Evolutionary conservation across 2,888 invertebrate species (phyloP).

Genomic region (Philereme transversata): DNA sequence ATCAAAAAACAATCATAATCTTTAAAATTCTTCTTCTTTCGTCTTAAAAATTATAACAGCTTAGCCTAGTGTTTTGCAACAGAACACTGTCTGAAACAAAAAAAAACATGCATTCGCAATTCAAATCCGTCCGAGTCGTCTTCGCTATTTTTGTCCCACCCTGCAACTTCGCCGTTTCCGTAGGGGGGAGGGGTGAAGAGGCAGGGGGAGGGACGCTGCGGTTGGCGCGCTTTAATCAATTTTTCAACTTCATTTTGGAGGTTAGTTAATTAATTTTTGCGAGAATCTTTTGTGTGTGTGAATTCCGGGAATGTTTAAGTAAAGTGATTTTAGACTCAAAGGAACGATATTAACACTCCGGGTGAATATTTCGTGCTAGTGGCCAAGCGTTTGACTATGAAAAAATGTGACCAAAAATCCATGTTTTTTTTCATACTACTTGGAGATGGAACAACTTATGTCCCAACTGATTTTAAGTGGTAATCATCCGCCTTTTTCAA

Average conservation of each 20-base stretch:
- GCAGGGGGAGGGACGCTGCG: constrained; percentile 48
- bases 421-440: too few species aligned
- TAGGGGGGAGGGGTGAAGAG: constrained; percentile 33
- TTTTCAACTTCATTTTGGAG: constrained; percentile 72
- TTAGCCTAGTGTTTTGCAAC: too few species aligned
- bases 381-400: too few species aligned
- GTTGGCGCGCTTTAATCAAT: constrained; percentile 72
- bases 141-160: constrained; percentile 41
- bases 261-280: constrained; percentile 37
- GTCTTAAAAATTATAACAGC: neutral
- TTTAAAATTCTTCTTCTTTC: too few species aligned
- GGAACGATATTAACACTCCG: too few species aligned
- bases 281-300: neutral
- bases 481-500: too few species aligned
- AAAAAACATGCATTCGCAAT: constrained; percentile 51
- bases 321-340: too few species aligned
- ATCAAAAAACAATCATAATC: constrained; percentile 5
- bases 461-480: too few species aligned
- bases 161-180: constrained; percentile 61
- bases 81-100: neutral
- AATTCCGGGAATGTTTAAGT: too few species aligned
- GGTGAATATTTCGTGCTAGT: too few species aligned
- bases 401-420: too few species aligned
- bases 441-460: too few species aligned
- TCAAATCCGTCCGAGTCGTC: constrained; percentile 50